phyloP scores from a whole-genome alignment of 1,140 invertebrate species.

The Orussus abietinus region DNA sequence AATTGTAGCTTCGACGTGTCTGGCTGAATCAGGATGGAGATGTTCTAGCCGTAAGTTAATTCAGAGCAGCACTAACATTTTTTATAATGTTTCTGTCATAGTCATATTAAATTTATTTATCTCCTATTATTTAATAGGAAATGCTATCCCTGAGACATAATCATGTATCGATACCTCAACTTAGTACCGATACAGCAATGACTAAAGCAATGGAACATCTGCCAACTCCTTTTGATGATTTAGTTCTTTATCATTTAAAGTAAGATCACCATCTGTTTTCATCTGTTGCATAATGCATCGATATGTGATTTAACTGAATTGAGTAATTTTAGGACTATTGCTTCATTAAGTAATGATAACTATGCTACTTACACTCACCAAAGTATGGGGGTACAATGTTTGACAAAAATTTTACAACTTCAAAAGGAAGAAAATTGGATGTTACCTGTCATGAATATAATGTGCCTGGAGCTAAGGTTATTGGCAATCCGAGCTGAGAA shows the following conservation, averaged over 20 bases:
- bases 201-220: conserved; percentile 68
- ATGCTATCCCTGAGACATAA: conserved; percentile 74
- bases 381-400: conserved; percentile 69
- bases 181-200: conserved; percentile 68
- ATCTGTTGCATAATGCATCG: no score
- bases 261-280: no score
- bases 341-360: conserved; percentile 63
- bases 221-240: conserved; percentile 72
- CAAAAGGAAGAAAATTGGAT: conserved; percentile 97
- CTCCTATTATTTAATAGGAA: conserved; percentile 42
- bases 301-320: no score
- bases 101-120: no score
- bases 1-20: conserved; percentile 29
- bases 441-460: conserved; percentile 82
- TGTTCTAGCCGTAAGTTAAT: conserved; percentile 49
- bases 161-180: conserved; percentile 67
- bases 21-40: conserved; percentile 59
- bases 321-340: conserved; percentile 60
- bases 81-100: no score
- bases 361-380: conserved; percentile 78
- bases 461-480: conserved; percentile 83
- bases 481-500: conserved; percentile 78
- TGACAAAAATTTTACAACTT: conserved; percentile 79
- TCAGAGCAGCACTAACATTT: no score
- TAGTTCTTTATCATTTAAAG: conserved; percentile 77